phyloP scores from a whole-genome alignment of 2,113 vertebrate genomes.

The Siphamia tubifer region DNA sequence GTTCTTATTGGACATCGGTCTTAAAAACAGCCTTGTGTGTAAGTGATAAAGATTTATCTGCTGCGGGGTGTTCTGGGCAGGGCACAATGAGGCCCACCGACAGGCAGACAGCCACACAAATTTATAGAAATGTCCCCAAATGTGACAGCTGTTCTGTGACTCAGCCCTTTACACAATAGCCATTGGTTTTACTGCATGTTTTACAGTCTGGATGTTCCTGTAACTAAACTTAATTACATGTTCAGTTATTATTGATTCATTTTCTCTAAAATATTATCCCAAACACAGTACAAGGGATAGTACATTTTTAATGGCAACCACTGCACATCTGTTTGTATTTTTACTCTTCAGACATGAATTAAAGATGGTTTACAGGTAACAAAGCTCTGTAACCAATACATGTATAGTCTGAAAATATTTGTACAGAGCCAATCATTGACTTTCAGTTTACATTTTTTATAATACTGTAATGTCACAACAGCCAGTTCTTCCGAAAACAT shows the following conservation, averaged over 20 bases:
- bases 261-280: neutral
- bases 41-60: slow-evolving; percentile 82
- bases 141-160: neutral
- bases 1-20: slow-evolving; percentile 40
- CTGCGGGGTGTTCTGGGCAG: slow-evolving; percentile 53
- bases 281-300: neutral
- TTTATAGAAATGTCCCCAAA: slow-evolving; percentile 16
- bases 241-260: neutral
- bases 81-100: slow-evolving; percentile 58
- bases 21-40: slow-evolving; percentile 73
- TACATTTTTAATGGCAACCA: neutral
- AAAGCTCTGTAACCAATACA: neutral
- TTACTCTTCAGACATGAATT: neutral
- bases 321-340: neutral
- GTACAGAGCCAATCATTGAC: slow-evolving; percentile 3
- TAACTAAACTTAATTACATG: neutral
- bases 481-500: slow-evolving; percentile 7
- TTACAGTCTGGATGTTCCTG: neutral
- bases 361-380: neutral
- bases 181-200: neutral
- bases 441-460: slow-evolving; percentile 21
- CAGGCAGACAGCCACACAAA: slow-evolving; percentile 23
- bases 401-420: slow-evolving; percentile 7
- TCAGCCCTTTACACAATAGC: neutral
- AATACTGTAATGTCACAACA: neutral